Evolutionary conservation across 2,797 vertebrate species (phyloP).

Genomic region (Alosa sapidissima): DNA sequence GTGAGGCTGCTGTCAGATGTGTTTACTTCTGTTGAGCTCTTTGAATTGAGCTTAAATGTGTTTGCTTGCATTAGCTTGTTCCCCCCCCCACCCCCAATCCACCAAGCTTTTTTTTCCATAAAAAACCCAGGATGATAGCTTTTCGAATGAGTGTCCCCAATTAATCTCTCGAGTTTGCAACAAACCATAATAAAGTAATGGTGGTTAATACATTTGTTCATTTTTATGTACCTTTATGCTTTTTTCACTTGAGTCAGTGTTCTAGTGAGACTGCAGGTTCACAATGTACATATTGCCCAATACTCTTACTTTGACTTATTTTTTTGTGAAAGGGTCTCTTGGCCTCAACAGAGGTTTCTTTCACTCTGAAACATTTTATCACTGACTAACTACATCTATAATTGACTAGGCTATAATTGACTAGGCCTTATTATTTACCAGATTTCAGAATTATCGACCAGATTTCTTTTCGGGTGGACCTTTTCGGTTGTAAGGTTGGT

Average conservation of each 20-base stretch:
- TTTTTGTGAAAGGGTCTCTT: too few relatives aligned
- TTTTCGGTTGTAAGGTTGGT: not conserved
- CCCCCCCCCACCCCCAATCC: not conserved
- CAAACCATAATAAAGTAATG: not conserved
- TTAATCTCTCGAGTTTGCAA: not conserved
- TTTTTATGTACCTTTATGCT: not conserved
- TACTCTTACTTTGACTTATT: not conserved
- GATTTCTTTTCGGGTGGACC: not conserved
- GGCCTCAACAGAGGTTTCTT: too few relatives aligned
- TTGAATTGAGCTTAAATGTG: conserved; percentile 23
- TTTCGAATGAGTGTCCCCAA: not conserved
- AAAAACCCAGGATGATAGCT: not conserved
- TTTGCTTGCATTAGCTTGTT: not conserved
- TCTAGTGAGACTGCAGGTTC: not conserved
- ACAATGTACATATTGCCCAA: not conserved
- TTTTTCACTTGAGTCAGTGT: not conserved
- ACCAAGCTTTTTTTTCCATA: not conserved
- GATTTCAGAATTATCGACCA: not conserved
- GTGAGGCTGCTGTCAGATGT: conserved; percentile 37
- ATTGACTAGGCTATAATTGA: not conserved
- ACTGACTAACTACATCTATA: not conserved
- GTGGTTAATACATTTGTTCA: not conserved
- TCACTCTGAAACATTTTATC: too few relatives aligned
- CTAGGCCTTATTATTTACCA: not conserved
- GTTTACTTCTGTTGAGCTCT: not conserved